These are phyloP conservation scores for Pantherophis guttatus DNA, from an alignment of 2,113 vertebrate species.

Conservation along the genomic window DNA sequence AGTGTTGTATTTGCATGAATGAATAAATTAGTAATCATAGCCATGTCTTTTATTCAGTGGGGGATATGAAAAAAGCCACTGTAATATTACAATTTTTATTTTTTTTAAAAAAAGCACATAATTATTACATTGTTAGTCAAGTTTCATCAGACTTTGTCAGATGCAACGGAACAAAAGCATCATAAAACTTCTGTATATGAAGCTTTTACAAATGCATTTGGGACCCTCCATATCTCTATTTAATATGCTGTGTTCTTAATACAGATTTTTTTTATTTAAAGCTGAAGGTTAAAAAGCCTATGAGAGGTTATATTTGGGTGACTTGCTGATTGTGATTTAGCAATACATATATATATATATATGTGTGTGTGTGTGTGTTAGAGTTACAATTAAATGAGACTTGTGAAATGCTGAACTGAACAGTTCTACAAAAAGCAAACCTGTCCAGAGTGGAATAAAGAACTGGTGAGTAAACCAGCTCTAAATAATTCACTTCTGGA, in stretches of 20 bases:
- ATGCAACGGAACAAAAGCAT: constrained; percentile 12
- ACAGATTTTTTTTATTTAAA: neutral
- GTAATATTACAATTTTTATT: constrained; percentile 54
- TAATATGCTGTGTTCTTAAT: neutral
- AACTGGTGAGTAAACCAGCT: neutral
- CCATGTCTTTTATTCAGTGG: constrained; percentile 55
- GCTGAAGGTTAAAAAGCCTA: neutral
- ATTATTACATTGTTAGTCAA: constrained; percentile 50
- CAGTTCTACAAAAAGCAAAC: neutral
- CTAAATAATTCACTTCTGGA: neutral
- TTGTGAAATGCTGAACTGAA: neutral
- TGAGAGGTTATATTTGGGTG: neutral
- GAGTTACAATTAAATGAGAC: neutral
- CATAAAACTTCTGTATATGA: neutral
- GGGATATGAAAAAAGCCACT: constrained; percentile 56
- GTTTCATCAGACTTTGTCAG: constrained; percentile 46
- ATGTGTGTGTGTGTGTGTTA: neutral
- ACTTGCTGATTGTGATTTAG: neutral
- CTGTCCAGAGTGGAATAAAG: neutral
- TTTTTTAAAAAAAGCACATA: constrained; percentile 44
- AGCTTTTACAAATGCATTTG: neutral
- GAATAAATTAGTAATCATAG: constrained; percentile 39
- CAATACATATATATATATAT: too few species aligned
- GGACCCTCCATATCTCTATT: neutral
- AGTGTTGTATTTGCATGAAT: constrained; percentile 54